Percentiles rank a stretch among this genome's conserved stretches.
These are phyloP conservation scores for Allygus modestus DNA, from an alignment of 2,888 invertebrate genomes.

Conservation along the genomic window DNA sequence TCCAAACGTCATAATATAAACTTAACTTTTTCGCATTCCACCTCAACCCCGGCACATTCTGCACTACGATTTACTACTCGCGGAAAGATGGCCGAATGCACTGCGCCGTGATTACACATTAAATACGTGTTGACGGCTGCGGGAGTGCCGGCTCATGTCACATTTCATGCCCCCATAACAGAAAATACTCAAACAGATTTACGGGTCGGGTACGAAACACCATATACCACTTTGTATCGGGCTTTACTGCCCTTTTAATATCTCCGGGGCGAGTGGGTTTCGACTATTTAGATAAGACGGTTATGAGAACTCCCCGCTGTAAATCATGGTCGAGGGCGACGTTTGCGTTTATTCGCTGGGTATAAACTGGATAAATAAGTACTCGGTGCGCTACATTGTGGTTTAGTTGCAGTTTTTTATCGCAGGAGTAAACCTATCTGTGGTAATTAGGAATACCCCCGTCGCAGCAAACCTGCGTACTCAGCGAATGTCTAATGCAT, in stretches of 20 bases:
- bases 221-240: constrained; percentile 57
- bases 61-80: too few species aligned
- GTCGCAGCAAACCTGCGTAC: too few species aligned
- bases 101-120: not conserved
- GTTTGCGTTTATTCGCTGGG: not conserved
- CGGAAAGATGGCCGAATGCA: not conserved
- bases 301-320: not conserved
- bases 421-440: too few species aligned
- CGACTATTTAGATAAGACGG: constrained; percentile 54
- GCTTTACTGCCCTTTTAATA: constrained; percentile 54
- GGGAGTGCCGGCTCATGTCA: constrained; percentile 40
- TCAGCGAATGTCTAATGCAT: too few species aligned
- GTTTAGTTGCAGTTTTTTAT: too few species aligned
- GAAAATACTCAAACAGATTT: constrained; percentile 39
- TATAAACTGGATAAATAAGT: constrained; percentile 21
- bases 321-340: not conserved
- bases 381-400: not conserved
- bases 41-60: too few species aligned
- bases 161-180: constrained; percentile 50
- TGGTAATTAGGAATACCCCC: too few species aligned
- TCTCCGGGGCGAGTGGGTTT: constrained; percentile 53
- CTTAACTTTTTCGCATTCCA: too few species aligned
- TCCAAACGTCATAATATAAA: too few species aligned
- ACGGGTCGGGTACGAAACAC: constrained; percentile 36
- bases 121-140: constrained; percentile 20